phyloP scores from a whole-genome alignment of 2,797 vertebrate species.

The Sylvilagus floridanus region DNA sequence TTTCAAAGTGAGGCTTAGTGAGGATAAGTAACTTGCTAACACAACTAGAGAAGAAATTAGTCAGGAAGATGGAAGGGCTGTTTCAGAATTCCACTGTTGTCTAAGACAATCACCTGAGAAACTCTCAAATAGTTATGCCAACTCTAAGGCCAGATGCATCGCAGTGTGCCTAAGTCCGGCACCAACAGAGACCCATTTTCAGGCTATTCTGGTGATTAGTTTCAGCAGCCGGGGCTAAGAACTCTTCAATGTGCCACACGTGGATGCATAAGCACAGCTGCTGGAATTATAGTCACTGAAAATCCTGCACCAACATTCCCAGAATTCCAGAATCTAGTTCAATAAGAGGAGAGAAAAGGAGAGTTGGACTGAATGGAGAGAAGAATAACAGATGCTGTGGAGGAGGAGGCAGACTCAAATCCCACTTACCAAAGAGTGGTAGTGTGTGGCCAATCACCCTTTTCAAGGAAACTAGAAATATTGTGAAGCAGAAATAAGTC shows the following conservation, averaged over 20 bases:
- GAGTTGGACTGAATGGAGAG: not conserved
- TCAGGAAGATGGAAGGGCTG: not conserved
- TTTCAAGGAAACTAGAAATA: not conserved
- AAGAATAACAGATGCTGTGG: not conserved
- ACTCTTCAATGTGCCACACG: not conserved
- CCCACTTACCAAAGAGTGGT: not conserved
- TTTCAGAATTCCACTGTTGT: slow-evolving; percentile 34
- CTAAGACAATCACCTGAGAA: not conserved
- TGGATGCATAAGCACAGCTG: not conserved
- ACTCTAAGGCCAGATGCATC: not conserved
- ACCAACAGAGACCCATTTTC: not conserved
- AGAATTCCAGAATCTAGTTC: not conserved
- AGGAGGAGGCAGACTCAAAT: not conserved
- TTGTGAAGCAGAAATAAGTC: not conserved
- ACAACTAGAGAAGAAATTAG: slow-evolving; percentile 58
- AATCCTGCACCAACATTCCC: not conserved
- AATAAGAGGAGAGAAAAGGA: not conserved
- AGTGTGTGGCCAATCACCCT: accelerated
- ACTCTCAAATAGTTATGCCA: not conserved
- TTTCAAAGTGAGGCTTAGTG: slow-evolving; percentile 57
- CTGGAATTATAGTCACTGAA: not conserved
- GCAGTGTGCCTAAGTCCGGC: not conserved
- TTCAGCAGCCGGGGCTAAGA: not conserved
- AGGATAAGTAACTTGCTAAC: slow-evolving; percentile 46
- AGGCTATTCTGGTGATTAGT: not conserved